Conservation (phyloP, 2,888 invertebrate species). For the Tinea pellionella region DNA sequence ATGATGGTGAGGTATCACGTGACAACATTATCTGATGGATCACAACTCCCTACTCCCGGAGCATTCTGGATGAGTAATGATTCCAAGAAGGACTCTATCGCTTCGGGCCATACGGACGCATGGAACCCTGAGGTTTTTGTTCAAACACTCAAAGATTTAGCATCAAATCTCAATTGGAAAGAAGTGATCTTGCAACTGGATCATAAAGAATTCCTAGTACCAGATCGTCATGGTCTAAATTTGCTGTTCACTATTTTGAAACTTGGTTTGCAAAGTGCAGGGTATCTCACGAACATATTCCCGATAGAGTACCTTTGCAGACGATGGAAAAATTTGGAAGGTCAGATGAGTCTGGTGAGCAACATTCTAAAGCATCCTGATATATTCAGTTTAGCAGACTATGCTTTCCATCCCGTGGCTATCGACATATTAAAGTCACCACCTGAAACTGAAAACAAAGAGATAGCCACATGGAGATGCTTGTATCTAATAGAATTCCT, state of each 20-base stretch:
- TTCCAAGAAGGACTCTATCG: conserved; percentile 61
- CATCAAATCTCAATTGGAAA: conserved; percentile 89
- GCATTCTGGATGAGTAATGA: conserved; percentile 73
- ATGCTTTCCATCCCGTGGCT: conserved; percentile 86
- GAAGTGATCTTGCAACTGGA: conserved; percentile 93
- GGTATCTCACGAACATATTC: conserved; percentile 77
- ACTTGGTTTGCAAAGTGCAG: conserved; percentile 81
- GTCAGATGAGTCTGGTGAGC: conserved; percentile 89
- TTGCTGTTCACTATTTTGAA: conserved; percentile 86
- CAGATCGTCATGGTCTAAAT: conserved; percentile 86
- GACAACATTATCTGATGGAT: conserved; percentile 69
- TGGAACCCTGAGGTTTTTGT: conserved; percentile 97
- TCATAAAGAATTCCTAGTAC: conserved; percentile 88
- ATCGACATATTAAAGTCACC: conserved; percentile 92
- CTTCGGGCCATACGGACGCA: conserved; percentile 57
- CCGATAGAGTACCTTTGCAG: conserved; percentile 92
- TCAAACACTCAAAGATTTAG: conserved; percentile 89
- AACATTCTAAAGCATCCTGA: conserved; percentile 91
- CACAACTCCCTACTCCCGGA: conserved; percentile 76
- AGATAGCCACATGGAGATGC: conserved; percentile 93
- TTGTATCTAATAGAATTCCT: conserved; percentile 91
- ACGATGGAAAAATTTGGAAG: conserved; percentile 93
- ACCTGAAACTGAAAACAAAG: conserved; percentile 95
- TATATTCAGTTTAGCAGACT: conserved; percentile 94
- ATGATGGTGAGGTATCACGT: conserved; percentile 89